phyloP scores from a whole-genome alignment of 2,888 invertebrate species.

The Acanthoscelides obtectus region DNA sequence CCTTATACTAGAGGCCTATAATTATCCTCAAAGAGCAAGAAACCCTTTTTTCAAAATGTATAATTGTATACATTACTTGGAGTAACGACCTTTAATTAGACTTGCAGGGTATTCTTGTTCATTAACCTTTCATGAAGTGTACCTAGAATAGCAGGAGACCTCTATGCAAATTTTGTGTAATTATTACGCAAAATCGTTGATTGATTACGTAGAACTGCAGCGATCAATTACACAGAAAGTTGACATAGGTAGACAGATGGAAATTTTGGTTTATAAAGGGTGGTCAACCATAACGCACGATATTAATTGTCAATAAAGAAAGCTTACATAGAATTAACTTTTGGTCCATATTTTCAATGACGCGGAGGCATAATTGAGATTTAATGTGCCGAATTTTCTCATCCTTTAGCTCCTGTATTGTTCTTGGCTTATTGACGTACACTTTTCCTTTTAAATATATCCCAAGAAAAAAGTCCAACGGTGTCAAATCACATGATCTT shows the following conservation, averaged over 20 bases:
- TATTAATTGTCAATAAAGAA: too few species aligned
- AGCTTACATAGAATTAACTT: too few species aligned
- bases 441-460: not conserved
- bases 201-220: too few species aligned
- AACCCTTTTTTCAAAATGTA: not conserved
- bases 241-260: too few species aligned
- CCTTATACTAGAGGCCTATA: not conserved
- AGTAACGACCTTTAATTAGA: not conserved
- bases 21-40: not conserved
- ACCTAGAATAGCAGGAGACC: too few species aligned
- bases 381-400: not conserved
- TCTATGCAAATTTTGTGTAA: too few species aligned
- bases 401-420: not conserved
- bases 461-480: not conserved
- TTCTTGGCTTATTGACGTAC: not conserved
- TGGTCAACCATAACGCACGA: too few species aligned
- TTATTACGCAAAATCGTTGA: too few species aligned
- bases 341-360: too few species aligned
- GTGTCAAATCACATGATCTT: not conserved
- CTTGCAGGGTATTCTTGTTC: not conserved
- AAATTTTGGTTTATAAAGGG: too few species aligned
- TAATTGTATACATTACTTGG: not conserved
- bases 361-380: not conserved
- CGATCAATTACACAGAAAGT: too few species aligned
- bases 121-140: not conserved